Evolutionary conservation across 2,113 vertebrate genomes (phyloP), one percentile per base, ranked within the genome.

Genomic region (Propithecus coquereli): DNA sequence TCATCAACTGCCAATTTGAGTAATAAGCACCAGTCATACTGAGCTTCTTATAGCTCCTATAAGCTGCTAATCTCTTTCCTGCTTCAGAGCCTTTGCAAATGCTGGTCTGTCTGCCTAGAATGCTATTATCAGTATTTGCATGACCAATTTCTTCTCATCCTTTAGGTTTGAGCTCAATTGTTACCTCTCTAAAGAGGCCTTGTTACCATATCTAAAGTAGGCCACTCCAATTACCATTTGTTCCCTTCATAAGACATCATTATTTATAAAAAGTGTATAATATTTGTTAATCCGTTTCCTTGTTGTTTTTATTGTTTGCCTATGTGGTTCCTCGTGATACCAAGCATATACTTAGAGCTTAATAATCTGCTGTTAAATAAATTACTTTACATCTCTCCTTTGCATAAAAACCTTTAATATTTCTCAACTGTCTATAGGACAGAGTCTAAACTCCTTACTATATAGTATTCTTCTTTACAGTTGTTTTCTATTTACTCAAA

Each of bases 221-320:
- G 87, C 47, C 40, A 40, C 18, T 77, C 37, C 94, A 27, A 95
- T 93, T 91, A 59, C 40, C 17, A 71, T 27, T 63, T 88, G 45
- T 81, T 94, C 88, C 85, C 73, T 96, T 88, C 59, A 84, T 77
- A 95, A 86, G 34, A 66, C 25, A 91, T 65, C 13, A 82, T 70
- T 82, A 71, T 83, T 86, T 87, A 2, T 79, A 90, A 52, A 50
- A 66, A 74, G 30, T 88, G 1, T 40, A 45, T 57, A 57, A 57
- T 57, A 57, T 91, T 83, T 54, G 17, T 83, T 61, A 45, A 2
- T 86, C 70, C 94, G 37, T 47, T 14, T 61, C 61, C n/a, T 52
- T 52, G 6, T 66, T 2, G 10, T 40, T 17, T 4, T 37, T 87
- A n/a, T 50, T 40, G 7, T 85, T 85, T 91, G 17, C 37, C 66